Evolutionary conservation across 2,113 vertebrate species (phyloP), one percentile per base, ranked within the genome.

Genomic region (Misgurnus anguillicaudatus): DNA sequence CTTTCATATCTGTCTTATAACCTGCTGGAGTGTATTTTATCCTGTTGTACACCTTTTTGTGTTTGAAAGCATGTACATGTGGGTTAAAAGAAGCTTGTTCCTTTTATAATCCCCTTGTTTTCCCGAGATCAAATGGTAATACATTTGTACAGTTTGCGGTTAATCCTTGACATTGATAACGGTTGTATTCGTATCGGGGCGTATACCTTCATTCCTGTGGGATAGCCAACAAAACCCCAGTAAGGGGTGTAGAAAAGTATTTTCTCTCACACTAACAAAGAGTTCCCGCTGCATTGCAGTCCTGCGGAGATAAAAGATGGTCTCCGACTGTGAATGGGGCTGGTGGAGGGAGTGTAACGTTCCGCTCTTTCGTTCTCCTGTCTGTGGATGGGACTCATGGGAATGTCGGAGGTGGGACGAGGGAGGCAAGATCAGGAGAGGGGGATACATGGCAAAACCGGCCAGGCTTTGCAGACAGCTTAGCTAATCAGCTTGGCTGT

Each of bases 401-500:
- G 53, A 58, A 58, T 7, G 17, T 31, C 7, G 10, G 70, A 45
- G 38, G 19, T 61, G 73, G 73, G 5, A 63, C 10, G 16, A 36
- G 6, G 14, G 51, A 55, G 51, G 51, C 14, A 17, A 5, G 51
- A 0, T n/a, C 6, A 2, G 45, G 45, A 47, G 51, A 16, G 16
- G 58, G 70, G 57, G 39, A 47, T 78, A 31, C 53, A 5, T 72
- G 39, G 53, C 60, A 41, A 24, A 60, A 11, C 47, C 38, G 48
- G 62, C 14, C 36, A 41, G 36, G 24, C 78, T 77, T 39, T 19
- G 19, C 17, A 61, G 48, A 67, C 58, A 58, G 31, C 78, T 60
- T 68, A 38, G 9, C 73, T 92, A 93, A 92, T 91, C 89, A 79
- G 90, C 92, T 93, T 92, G 85, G 3, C 84, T 48, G 60, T 3